Conservation (phyloP, 30 jellyfish, hydroid and myxozoan species). For the Aurelia sp. region DNA sequence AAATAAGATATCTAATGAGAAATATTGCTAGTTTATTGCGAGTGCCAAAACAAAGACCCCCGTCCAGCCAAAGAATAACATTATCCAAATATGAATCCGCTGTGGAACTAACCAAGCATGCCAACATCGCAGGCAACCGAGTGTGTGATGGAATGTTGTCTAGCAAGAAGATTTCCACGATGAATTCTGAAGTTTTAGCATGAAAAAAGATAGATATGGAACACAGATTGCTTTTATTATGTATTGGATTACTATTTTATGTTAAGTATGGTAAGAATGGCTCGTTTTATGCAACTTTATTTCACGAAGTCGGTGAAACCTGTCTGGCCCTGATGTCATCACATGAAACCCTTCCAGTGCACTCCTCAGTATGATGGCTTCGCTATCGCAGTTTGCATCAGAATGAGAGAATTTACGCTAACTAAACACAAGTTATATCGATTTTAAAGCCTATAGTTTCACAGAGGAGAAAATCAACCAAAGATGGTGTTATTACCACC, state of each 20-base stretch:
- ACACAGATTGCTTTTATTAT: slow-evolving; percentile 20
- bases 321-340: too few relatives aligned
- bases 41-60: slow-evolving; percentile 39
- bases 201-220: slow-evolving; percentile 56
- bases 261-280: slow-evolving; percentile 39
- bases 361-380: too few relatives aligned
- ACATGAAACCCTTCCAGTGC: too few relatives aligned
- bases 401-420: too few relatives aligned
- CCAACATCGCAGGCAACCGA: slow-evolving; percentile 56
- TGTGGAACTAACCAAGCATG: slow-evolving; percentile 80
- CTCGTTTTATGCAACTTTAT: not conserved
- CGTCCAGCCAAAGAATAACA: slow-evolving; percentile 45
- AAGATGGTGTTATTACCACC: too few relatives aligned
- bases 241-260: slow-evolving; percentile 38
- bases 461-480: too few relatives aligned
- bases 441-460: too few relatives aligned
- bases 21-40: slow-evolving; percentile 8
- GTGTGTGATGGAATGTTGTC: slow-evolving; percentile 56
- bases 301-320: too few relatives aligned
- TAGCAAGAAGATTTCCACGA: slow-evolving; percentile 31
- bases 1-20: not conserved
- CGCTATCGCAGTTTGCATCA: too few relatives aligned
- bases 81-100: slow-evolving; percentile 77
- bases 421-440: too few relatives aligned
- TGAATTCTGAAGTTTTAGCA: slow-evolving; percentile 30